Evolutionary conservation across 2,797 vertebrate species (phyloP).

Genomic region (Erpetoichthys calabaricus): DNA sequence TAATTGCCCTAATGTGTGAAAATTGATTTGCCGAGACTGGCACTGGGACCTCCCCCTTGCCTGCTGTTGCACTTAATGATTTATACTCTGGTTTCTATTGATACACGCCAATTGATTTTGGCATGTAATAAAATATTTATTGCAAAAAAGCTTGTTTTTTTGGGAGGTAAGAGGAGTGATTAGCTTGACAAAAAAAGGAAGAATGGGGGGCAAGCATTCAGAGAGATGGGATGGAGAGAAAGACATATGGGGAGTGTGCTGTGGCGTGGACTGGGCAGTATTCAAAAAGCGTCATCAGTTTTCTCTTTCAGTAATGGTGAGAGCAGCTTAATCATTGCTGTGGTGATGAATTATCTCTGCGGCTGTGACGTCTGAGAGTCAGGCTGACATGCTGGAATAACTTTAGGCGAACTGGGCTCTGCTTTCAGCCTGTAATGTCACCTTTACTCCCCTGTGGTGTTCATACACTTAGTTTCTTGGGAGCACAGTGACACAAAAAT

Average conservation of each 20-base stretch:
- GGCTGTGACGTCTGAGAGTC: too few relatives aligned
- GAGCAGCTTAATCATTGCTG: slow-evolving; percentile 43
- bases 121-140: slow-evolving; percentile 55
- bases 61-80: slow-evolving; percentile 42
- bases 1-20: slow-evolving; percentile 88
- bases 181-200: too few relatives aligned
- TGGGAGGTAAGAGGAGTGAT: slow-evolving; percentile 1
- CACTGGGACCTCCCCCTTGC: slow-evolving; percentile 18
- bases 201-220: slow-evolving; percentile 7
- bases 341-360: slow-evolving; percentile 7
- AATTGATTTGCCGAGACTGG: slow-evolving; percentile 79
- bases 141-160: slow-evolving; percentile 21
- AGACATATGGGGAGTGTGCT: slow-evolving; percentile 31
- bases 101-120: slow-evolving; percentile 72
- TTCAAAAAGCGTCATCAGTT: slow-evolving; percentile 12
- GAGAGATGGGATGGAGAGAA: slow-evolving; percentile 23
- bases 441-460: too few relatives aligned
- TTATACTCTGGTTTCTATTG: slow-evolving; percentile 70
- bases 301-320: slow-evolving; percentile 26
- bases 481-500: too few relatives aligned
- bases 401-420: too few relatives aligned
- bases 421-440: too few relatives aligned
- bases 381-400: too few relatives aligned
- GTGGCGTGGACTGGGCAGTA: slow-evolving; percentile 25
- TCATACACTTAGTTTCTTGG: too few relatives aligned